Evolutionary conservation across 1,140 invertebrate species (phyloP).

Genomic region (Amyelois transitella): DNA sequence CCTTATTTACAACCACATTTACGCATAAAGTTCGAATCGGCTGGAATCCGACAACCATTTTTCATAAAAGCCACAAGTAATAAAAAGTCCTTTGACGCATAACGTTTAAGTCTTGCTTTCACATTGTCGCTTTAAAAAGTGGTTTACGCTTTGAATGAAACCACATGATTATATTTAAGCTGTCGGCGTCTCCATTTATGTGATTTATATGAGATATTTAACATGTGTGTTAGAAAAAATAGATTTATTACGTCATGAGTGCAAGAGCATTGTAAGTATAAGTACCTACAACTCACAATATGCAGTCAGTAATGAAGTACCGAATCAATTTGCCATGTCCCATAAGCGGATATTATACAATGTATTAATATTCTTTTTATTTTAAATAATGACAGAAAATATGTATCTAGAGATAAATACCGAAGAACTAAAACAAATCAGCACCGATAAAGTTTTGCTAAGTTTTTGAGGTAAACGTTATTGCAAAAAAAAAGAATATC

Average conservation of each 20-base stretch:
- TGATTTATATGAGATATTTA: conserved; percentile 49
- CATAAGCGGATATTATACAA: no score
- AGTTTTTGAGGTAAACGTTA: no score
- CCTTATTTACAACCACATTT: background rate
- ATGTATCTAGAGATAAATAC: no score
- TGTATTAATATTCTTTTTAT: no score
- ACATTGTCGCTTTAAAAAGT: conserved; percentile 30
- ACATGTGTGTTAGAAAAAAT: background rate
- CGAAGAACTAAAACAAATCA: no score
- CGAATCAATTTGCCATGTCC: no score
- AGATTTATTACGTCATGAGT: background rate
- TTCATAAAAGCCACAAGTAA: conserved; percentile 1
- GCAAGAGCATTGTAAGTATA: background rate
- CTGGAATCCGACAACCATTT: background rate
- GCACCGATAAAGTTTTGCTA: no score
- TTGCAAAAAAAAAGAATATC: no score
- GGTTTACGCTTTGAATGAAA: conserved; percentile 33
- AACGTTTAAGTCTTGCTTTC: conserved; percentile 26
- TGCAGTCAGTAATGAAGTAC: no score
- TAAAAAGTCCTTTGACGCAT: conserved; percentile 19
- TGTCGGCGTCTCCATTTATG: conserved; percentile 32
- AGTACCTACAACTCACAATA: no score
- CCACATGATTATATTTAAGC: conserved; percentile 44
- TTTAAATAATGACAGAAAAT: no score
- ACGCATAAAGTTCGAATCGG: background rate